These are phyloP conservation scores for Siderastrea siderea DNA, from an alignment of 92 coral and sea anemone species.

Conservation along the genomic window DNA sequence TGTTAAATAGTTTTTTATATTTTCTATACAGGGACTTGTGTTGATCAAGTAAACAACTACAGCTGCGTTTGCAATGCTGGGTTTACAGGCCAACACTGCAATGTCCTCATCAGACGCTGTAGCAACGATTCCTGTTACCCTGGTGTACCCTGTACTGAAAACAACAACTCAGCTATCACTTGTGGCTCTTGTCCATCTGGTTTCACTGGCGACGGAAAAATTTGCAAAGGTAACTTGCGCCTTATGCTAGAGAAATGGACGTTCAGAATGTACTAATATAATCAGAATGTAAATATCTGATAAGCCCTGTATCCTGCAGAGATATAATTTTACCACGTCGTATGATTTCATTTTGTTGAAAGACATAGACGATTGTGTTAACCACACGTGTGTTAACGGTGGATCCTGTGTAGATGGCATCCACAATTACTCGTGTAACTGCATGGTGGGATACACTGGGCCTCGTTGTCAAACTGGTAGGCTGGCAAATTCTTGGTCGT, in stretches of 20 bases:
- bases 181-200: slow-evolving; percentile 51
- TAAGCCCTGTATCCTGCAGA: too few species aligned
- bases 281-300: too few species aligned
- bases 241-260: background rate
- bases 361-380: slow-evolving; percentile 1
- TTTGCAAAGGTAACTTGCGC: background rate
- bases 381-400: background rate
- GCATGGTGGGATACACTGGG: slow-evolving; percentile 1
- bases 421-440: background rate
- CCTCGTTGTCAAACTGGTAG: background rate
- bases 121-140: slow-evolving; percentile 14
- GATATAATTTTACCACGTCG: too few species aligned
- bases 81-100: slow-evolving; percentile 24
- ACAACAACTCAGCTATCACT: background rate
- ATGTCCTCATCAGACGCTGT: background rate
- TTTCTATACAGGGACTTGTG: background rate
- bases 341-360: too few species aligned
- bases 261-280: too few species aligned
- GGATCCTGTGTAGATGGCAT: slow-evolving; percentile 1
- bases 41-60: slow-evolving; percentile 39
- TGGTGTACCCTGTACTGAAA: background rate
- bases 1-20: background rate
- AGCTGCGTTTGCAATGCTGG: slow-evolving; percentile 36
- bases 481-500: background rate
- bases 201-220: slow-evolving; percentile 25